phyloP scores from a whole-genome alignment of 2,888 invertebrate genomes.

The Trichacis sp. region DNA sequence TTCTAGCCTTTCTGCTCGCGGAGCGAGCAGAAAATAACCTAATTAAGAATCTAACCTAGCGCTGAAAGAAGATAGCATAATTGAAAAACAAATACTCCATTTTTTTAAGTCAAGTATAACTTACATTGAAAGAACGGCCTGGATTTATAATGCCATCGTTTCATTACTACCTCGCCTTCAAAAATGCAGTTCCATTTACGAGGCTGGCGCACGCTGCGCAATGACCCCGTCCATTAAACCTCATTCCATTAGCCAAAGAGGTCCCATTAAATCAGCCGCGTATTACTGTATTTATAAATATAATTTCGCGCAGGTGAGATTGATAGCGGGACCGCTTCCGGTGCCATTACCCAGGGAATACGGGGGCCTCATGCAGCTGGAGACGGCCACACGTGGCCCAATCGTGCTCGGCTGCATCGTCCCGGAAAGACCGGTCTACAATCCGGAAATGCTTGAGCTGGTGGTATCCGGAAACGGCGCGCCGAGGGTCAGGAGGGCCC shows the following conservation, averaged over 20 bases:
- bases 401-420: slow-evolving; percentile 72
- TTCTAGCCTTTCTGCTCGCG: too few species aligned
- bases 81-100: too few species aligned
- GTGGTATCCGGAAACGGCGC: slow-evolving; percentile 65
- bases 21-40: too few species aligned
- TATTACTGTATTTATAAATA: slow-evolving; percentile 43
- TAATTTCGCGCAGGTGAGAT: slow-evolving; percentile 62
- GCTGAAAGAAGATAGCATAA: slow-evolving; percentile 9
- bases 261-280: slow-evolving; percentile 40
- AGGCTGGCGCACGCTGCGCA: too few species aligned
- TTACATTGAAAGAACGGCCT: too few species aligned
- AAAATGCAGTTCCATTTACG: too few species aligned
- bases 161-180: too few species aligned
- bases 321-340: slow-evolving; percentile 69
- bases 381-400: slow-evolving; percentile 64
- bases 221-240: slow-evolving; percentile 7
- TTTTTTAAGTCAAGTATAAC: too few species aligned
- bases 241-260: slow-evolving; percentile 35
- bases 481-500: slow-evolving; percentile 62
- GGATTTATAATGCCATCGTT: too few species aligned
- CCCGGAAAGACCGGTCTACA: slow-evolving; percentile 65
- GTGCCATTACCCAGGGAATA: slow-evolving; percentile 65
- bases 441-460: slow-evolving; percentile 66
- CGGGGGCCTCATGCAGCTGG: slow-evolving; percentile 67
- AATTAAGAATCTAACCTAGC: slow-evolving; percentile 27